Base-by-base conservation (phyloP, 1,140 invertebrate genomes). In the Dermatophagoides farinae region DNA sequence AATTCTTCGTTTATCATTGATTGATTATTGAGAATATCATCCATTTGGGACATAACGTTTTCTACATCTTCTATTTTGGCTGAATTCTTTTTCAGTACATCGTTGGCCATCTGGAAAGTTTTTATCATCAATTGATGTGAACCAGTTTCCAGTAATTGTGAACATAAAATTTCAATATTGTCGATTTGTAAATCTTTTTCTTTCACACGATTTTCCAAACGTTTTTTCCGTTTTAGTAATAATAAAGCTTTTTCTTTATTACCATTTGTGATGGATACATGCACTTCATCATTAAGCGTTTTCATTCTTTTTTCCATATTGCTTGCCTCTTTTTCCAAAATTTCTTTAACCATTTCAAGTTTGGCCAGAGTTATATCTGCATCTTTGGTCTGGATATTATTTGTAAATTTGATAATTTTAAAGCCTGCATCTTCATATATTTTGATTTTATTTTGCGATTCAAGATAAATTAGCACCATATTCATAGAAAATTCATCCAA, bases 181-280 rank as follows among this genome's bases (percentile, higher is more conserved):
- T 63, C 57, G 14, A 63, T 38, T 52, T 59, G 57, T 16, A 37
- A 50, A n/a, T 61, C 61, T 41, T 62, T 62, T 20, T 57, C 49
- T 6, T 16, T 25, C 11, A 62, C 9, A n/a, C 25, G 20, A 14
- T 22, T 18, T 59, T 62, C 61, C 1, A 62, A 12, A 37, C 61
- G 61, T 49, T 62, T 62, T 31, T 62, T 62, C 9, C 61, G 31
- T 59, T 47, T 59, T 12, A 63, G 44, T 41, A 63, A 50, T 23
- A 41, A 11, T 22, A 61, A 43, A 1, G 62, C 62, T 55, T 60
- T 63, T 8, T 61, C 39, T 1, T 20, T 22, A 23, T 51, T 63
- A 31, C 25, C 25, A 23, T 40, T 18, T 46, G 11, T 38, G 5
- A 63, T 10, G 25, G 37, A 14, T 38, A 11, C 18, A 38, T 25